Conservation (phyloP, 2,113 vertebrate genomes). For the Varanus salvator region DNA sequence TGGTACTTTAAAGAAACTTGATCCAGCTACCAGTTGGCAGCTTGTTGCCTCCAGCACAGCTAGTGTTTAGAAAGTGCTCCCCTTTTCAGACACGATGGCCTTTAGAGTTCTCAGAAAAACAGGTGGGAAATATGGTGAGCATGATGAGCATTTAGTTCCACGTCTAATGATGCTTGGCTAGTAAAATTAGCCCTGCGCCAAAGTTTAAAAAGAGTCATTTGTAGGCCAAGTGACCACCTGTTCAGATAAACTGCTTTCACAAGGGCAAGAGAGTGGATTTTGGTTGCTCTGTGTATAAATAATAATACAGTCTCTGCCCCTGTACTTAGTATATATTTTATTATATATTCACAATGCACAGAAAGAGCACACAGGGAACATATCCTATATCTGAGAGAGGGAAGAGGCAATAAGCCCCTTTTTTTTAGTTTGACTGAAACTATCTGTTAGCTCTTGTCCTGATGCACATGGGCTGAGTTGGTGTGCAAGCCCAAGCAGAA, state of each 20-base stretch:
- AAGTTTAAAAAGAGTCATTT: neutral
- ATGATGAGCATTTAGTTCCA: neutral
- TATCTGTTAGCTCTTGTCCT: neutral
- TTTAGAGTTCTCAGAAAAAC: neutral
- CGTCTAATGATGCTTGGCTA: neutral
- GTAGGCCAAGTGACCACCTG: neutral
- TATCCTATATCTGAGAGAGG: neutral
- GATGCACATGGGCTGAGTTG: neutral
- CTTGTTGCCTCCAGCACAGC: neutral
- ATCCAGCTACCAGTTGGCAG: constrained; percentile 9
- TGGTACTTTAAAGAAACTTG: constrained; percentile 14
- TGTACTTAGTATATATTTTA: neutral
- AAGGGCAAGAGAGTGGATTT: neutral
- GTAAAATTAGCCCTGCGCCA: neutral
- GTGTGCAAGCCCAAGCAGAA: neutral
- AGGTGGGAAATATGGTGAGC: neutral
- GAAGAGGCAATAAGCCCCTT: too few species aligned
- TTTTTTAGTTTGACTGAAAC: neutral
- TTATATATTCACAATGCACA: too few species aligned
- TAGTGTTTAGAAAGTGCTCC: neutral
- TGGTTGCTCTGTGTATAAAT: neutral
- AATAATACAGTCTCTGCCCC: neutral
- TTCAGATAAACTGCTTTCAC: neutral
- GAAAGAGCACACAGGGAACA: too few species aligned
- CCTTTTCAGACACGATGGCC: neutral